Percentiles rank a stretch among this genome's conserved stretches.
These are phyloP conservation scores for Nycticebus coucang DNA, from an alignment of 2,113 vertebrate species.

Conservation along the genomic window DNA sequence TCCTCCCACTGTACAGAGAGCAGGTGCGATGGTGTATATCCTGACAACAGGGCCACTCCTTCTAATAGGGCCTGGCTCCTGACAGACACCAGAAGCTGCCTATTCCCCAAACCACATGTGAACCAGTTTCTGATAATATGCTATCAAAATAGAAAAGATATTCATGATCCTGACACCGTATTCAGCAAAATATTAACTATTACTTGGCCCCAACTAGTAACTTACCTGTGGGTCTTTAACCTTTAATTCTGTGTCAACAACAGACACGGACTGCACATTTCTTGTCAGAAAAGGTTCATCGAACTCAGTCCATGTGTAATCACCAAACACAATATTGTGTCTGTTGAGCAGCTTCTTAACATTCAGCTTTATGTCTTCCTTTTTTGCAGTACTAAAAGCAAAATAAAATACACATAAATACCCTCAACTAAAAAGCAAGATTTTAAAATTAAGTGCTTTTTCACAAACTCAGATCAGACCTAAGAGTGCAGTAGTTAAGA, in stretches of 20 bases:
- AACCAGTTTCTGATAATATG: neutral
- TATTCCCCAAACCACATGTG: neutral
- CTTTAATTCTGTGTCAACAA: constrained; percentile 91
- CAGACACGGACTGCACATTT: constrained; percentile 91
- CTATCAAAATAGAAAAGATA: fast-evolving
- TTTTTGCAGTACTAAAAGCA: constrained; percentile 88
- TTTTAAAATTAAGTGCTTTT: neutral
- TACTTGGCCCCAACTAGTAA: neutral
- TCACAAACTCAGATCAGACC: neutral
- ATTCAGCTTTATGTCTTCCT: constrained; percentile 88
- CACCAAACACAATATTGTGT: constrained; percentile 92
- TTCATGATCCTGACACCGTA: fast-evolving
- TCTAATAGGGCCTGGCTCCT: neutral
- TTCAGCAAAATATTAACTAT: neutral
- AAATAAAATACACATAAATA: neutral
- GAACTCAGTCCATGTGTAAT: constrained; percentile 95
- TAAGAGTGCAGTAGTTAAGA: neutral
- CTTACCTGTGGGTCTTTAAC: constrained; percentile 86
- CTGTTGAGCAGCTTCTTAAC: constrained; percentile 90
- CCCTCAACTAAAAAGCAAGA: neutral
- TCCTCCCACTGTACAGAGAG: neutral
- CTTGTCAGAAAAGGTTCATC: constrained; percentile 92
- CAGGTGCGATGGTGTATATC: too few species aligned
- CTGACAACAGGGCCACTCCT: fast-evolving
- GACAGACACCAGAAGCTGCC: too few species aligned